phyloP scores from a whole-genome alignment of 2,113 vertebrate genomes.

The Gallinago jamesoni region DNA sequence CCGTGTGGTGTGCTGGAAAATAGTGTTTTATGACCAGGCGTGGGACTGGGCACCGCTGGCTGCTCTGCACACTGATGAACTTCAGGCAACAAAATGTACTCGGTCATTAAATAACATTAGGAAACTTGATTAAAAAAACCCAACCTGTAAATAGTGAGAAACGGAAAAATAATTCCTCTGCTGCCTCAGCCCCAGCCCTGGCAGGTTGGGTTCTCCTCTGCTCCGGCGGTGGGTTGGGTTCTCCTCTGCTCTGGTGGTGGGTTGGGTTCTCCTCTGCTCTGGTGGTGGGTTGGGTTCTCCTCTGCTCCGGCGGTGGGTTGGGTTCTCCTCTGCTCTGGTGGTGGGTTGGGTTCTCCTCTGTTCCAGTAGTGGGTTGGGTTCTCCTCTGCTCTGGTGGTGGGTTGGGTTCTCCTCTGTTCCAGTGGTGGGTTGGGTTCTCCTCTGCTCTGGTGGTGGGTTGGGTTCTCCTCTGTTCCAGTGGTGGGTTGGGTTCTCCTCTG shows the following conservation, averaged over 20 bases:
- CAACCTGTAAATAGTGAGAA: neutral
- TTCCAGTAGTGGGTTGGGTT: no score
- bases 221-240: no score
- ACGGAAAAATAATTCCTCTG: neutral
- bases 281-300: neutral
- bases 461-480: neutral
- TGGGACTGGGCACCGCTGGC: accelerated
- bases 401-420: no score
- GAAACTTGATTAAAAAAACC: neutral
- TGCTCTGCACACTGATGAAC: neutral
- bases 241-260: no score
- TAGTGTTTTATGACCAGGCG: accelerated
- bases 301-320: neutral
- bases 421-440: neutral
- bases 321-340: neutral
- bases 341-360: no score
- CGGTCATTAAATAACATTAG: neutral
- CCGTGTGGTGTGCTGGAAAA: accelerated
- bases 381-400: no score
- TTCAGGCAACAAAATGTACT: neutral
- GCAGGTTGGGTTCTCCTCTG: no score
- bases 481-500: neutral
- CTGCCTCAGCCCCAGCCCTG: neutral
- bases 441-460: neutral
- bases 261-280: no score